Conservation (phyloP, 2,113 vertebrate genomes). For the Girardinichthys multiradiatus region DNA sequence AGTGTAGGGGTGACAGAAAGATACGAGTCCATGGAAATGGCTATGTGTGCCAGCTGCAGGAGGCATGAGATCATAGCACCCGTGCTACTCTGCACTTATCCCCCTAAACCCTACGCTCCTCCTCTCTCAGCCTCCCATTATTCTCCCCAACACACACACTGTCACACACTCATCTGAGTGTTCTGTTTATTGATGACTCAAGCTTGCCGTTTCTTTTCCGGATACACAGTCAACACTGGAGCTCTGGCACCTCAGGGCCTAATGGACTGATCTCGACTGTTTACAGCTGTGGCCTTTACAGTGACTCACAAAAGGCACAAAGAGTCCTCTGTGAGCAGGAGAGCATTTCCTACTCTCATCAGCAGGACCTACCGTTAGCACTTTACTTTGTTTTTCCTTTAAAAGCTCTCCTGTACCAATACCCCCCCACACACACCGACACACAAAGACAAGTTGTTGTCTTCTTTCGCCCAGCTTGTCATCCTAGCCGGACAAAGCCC, state of each 20-base stretch:
- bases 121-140: constrained; percentile 59
- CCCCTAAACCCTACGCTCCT: constrained; percentile 53
- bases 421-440: not conserved
- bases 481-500: not conserved
- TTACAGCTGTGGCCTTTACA: constrained; percentile 73
- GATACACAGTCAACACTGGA: constrained; percentile 73
- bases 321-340: constrained; percentile 63
- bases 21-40: constrained; percentile 66
- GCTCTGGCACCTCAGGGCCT: constrained; percentile 72
- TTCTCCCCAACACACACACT: constrained; percentile 23
- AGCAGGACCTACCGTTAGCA: constrained; percentile 54
- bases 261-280: constrained; percentile 77
- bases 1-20: constrained; percentile 46
- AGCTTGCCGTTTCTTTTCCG: constrained; percentile 69
- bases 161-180: constrained; percentile 66
- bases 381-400: constrained; percentile 54
- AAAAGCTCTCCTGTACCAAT: constrained; percentile 11
- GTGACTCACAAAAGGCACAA: constrained; percentile 76
- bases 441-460: constrained; percentile 18
- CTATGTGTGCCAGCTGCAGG: constrained; percentile 66
- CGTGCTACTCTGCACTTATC: constrained; percentile 66
- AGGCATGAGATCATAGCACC: constrained; percentile 74
- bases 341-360: constrained; percentile 66
- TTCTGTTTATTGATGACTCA: constrained; percentile 76
- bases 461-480: constrained; percentile 4